phyloP scores from a whole-genome alignment of 2,888 invertebrate genomes.

The Pheosia gnoma region DNA sequence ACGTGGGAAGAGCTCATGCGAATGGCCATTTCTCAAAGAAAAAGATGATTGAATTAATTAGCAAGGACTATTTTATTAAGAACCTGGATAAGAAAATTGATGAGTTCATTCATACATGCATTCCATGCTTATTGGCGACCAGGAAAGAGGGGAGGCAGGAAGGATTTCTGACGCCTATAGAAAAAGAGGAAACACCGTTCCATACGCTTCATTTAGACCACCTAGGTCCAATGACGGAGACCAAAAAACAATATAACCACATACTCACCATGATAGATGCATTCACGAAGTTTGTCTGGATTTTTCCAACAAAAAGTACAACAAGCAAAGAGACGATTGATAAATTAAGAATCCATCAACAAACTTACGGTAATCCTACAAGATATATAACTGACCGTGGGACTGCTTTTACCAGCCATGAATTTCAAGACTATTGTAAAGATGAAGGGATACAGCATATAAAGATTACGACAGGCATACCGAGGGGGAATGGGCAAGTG shows the following conservation, averaged over 20 bases:
- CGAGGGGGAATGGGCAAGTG: not conserved
- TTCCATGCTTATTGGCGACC: not conserved
- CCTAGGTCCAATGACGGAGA: not conserved
- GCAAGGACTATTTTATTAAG: not conserved
- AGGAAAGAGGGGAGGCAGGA: not conserved
- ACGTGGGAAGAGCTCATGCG: constrained; percentile 3
- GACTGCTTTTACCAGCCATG: not conserved
- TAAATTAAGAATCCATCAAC: not conserved
- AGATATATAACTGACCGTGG: not conserved
- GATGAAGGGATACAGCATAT: not conserved
- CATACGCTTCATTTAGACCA: not conserved
- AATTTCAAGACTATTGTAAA: not conserved
- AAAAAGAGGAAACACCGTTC: not conserved
- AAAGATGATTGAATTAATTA: constrained; percentile 40
- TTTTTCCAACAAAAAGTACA: not conserved
- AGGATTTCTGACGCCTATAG: not conserved
- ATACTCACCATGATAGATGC: not conserved
- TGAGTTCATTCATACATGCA: not conserved
- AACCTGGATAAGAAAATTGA: not conserved
- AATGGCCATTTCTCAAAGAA: constrained; percentile 19
- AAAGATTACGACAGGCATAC: not conserved
- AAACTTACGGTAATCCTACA: not conserved
- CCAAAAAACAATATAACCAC: not conserved
- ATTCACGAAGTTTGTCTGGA: not conserved
- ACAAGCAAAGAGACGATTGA: not conserved